These are phyloP conservation scores for Oxyteleia sp. DNA, from an alignment of 2,888 invertebrate genomes.

Conservation along the genomic window DNA sequence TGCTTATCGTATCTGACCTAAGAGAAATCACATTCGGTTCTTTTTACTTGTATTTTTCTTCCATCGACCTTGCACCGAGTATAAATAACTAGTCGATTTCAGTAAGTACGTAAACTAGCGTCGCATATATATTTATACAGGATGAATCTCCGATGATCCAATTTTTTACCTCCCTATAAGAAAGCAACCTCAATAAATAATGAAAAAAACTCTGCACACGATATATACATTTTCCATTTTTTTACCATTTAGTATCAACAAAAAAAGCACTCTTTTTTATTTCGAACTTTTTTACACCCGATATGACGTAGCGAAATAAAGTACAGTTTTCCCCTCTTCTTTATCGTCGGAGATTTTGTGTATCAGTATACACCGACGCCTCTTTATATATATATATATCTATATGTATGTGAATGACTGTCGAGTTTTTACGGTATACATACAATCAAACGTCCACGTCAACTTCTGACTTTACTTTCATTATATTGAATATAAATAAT, in stretches of 20 bases:
- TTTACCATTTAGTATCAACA: slow-evolving; percentile 48
- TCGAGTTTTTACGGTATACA: slow-evolving; percentile 83
- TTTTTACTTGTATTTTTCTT: slow-evolving; percentile 75
- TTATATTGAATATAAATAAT: slow-evolving; percentile 86
- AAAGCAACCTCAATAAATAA: slow-evolving; percentile 65
- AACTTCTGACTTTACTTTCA: slow-evolving; percentile 79
- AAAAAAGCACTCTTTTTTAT: slow-evolving; percentile 41
- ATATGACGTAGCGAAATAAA: slow-evolving; percentile 43
- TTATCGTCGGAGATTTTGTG: slow-evolving; percentile 71
- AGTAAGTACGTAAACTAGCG: slow-evolving; percentile 81
- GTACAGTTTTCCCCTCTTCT: slow-evolving; percentile 29
- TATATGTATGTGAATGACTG: slow-evolving; percentile 81
- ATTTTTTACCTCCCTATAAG: slow-evolving; percentile 55
- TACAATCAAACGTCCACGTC: slow-evolving; percentile 84
- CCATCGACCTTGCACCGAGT: slow-evolving; percentile 81
- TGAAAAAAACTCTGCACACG: slow-evolving; percentile 52
- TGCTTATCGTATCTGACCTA: slow-evolving; percentile 86
- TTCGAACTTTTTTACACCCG: slow-evolving; percentile 45
- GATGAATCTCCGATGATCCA: slow-evolving; percentile 70
- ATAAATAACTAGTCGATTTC: slow-evolving; percentile 81
- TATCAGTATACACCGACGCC: slow-evolving; percentile 71
- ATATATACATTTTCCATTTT: slow-evolving; percentile 58
- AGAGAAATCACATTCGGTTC: slow-evolving; percentile 85
- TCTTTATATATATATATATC: slow-evolving; percentile 73
- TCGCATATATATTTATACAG: slow-evolving; percentile 77